A percentile compares a stretch with the other conserved stretches of the same genome.
Conservation (phyloP, 2,113 vertebrate species). For the Stigmatopora nigra region DNA sequence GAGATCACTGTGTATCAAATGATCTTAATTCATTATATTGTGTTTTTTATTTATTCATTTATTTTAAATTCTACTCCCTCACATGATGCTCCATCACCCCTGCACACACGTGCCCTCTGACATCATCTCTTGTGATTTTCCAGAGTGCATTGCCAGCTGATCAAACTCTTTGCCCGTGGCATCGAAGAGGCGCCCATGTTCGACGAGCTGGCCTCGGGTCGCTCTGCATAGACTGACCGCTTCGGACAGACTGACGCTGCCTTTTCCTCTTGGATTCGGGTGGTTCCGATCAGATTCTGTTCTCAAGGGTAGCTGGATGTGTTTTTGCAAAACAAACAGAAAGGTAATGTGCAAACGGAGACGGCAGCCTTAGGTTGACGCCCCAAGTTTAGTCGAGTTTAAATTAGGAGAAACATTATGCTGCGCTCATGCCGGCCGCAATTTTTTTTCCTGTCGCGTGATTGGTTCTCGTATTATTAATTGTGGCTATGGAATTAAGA, state of each 20-base stretch:
- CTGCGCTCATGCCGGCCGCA: too few relatives aligned
- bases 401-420: not conserved
- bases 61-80: too few relatives aligned
- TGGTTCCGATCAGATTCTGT: not conserved
- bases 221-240: conserved; percentile 41
- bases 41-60: too few relatives aligned
- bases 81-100: too few relatives aligned
- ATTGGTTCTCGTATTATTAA: too few relatives aligned
- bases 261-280: not conserved
- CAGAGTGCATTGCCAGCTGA: conserved; percentile 90
- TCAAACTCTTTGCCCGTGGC: conserved; percentile 88
- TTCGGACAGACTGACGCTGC: not conserved
- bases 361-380: not conserved
- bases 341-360: not conserved
- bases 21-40: too few relatives aligned
- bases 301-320: not conserved
- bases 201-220: conserved; percentile 48
- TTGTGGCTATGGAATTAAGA: too few relatives aligned
- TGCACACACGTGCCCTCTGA: not conserved
- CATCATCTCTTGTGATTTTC: conserved; percentile 17
- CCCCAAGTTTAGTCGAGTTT: not conserved
- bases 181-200: conserved; percentile 76
- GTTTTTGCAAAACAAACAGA: not conserved
- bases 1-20: too few relatives aligned
- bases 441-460: too few relatives aligned